Evolutionary conservation across 1,140 invertebrate genomes (phyloP), one percentile per base, ranked within the genome.

Genomic region (Euura saliciscinereae): DNA sequence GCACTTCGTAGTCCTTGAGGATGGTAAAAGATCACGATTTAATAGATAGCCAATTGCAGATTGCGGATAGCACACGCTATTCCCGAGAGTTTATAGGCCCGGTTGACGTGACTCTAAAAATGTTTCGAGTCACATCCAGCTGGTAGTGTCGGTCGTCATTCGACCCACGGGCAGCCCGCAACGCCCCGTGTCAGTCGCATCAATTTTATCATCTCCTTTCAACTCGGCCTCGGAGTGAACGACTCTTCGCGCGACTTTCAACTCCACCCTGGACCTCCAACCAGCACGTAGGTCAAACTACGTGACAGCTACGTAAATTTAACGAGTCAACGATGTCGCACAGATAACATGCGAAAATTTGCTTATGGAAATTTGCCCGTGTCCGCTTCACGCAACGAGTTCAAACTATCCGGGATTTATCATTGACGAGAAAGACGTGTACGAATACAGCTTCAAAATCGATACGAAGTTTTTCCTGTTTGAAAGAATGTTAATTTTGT

Each of bases 121-220:
- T 59, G 51, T 59, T 59, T 59, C 8, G 51, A 59, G 51, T 59
- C 51, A n/a, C 51, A 59, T 59, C 51, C 51, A 59, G 51, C 51
- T 59, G 51, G 51, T 59, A 11, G 51, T 8, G 51, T 59, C 51
- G 51, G 51, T 59, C 51, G 51, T 59, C 51, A 59, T 59, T 59
- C 51, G 51, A 59, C 51, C 51, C 51, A 59, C 51, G 51, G 13
- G 13, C 8, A 59, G 51, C 51, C 8, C 51, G 51, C 51, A 59
- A 59, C 51, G 51, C 51, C 51, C 51, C 51, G 51, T 59, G 51
- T 59, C 51, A 59, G 51, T 1, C 51, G 51, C 51, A n/a, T 59
- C 51, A 59, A 59, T 59, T 59, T 59, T 59, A 59, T 59, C 51
- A 59, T 59, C 51, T 59, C 51, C 51, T 59, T 59, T 59, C 51